Evolutionary conservation across 2,113 vertebrate genomes (phyloP).

Genomic region (Rhagologus leucostigma): DNA sequence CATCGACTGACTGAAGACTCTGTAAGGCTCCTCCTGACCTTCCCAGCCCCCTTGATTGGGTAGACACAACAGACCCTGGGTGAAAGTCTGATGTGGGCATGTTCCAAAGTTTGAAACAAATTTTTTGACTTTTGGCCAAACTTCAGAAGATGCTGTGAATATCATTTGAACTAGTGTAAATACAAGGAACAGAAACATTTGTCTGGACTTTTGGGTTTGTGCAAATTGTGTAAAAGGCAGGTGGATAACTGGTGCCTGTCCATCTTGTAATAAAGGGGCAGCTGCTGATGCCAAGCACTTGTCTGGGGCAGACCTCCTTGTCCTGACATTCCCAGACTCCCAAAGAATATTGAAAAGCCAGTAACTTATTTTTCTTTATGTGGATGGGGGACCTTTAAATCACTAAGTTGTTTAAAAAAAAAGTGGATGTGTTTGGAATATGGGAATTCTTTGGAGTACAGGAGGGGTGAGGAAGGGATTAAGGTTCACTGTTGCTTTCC

Average conservation of each 20-base stretch:
- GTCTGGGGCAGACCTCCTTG: slow-evolving; percentile 68
- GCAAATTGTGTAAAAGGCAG: slow-evolving; percentile 75
- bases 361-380: slow-evolving; percentile 67
- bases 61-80: slow-evolving; percentile 38
- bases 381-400: slow-evolving; percentile 60
- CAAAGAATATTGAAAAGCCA: slow-evolving; percentile 71
- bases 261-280: slow-evolving; percentile 60
- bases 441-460: neutral
- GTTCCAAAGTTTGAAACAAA: slow-evolving; percentile 78
- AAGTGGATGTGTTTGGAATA: slow-evolving; percentile 23
- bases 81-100: slow-evolving; percentile 67
- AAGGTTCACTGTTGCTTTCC: slow-evolving; percentile 13
- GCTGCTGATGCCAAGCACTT: slow-evolving; percentile 64
- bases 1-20: slow-evolving; percentile 73
- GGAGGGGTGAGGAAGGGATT: neutral
- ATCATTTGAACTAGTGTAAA: slow-evolving; percentile 96
- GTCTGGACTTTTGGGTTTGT: slow-evolving; percentile 83
- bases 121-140: slow-evolving; percentile 81
- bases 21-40: slow-evolving; percentile 72
- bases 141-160: slow-evolving; percentile 91
- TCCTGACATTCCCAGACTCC: slow-evolving; percentile 63
- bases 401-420: slow-evolving; percentile 22
- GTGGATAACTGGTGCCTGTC: slow-evolving; percentile 68
- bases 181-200: slow-evolving; percentile 83
- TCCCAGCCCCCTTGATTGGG: slow-evolving; percentile 59